Percentiles rank a stretch among this genome's conserved stretches.
Evolutionary conservation across 2,888 invertebrate genomes (phyloP).

Genomic region (Drosophila falleni): DNA sequence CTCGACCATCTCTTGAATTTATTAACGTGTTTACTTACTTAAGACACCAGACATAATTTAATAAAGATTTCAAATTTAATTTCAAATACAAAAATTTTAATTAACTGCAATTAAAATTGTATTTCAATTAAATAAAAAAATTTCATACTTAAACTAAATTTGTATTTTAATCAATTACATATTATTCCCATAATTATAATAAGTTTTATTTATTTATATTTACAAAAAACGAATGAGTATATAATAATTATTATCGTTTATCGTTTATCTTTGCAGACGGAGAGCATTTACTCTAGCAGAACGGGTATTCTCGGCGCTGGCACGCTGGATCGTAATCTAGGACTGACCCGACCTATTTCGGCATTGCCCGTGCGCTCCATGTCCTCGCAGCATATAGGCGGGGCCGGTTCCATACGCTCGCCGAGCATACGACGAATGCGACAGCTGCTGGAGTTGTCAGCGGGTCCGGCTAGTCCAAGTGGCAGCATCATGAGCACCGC

Average conservation of each 20-base stretch:
- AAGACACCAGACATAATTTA: too few relatives aligned
- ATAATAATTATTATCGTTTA: not conserved
- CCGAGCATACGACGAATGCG: constrained; percentile 93
- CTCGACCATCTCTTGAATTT: too few relatives aligned
- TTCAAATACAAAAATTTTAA: too few relatives aligned
- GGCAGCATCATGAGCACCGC: constrained; percentile 85
- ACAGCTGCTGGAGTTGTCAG: constrained; percentile 91
- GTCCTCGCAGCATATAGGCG: constrained; percentile 90
- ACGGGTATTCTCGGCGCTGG: constrained; percentile 88
- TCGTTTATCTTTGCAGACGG: constrained; percentile 78
- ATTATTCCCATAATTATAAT: too few relatives aligned
- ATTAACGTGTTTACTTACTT: too few relatives aligned
- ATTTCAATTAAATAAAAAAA: too few relatives aligned
- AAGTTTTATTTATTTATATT: not conserved
- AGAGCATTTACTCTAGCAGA: constrained; percentile 88
- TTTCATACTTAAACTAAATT: too few relatives aligned
- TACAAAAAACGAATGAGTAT: not conserved
- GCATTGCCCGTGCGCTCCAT: constrained; percentile 91
- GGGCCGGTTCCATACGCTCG: constrained; percentile 87
- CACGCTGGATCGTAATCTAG: constrained; percentile 89
- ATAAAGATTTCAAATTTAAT: too few relatives aligned
- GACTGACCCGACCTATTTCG: constrained; percentile 87
- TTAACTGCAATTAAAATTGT: too few relatives aligned
- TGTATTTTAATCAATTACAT: too few relatives aligned
- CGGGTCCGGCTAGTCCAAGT: constrained; percentile 87